Conservation (phyloP, 35 echinoderm and acorn worm species). For the Amphiura filiformis region DNA sequence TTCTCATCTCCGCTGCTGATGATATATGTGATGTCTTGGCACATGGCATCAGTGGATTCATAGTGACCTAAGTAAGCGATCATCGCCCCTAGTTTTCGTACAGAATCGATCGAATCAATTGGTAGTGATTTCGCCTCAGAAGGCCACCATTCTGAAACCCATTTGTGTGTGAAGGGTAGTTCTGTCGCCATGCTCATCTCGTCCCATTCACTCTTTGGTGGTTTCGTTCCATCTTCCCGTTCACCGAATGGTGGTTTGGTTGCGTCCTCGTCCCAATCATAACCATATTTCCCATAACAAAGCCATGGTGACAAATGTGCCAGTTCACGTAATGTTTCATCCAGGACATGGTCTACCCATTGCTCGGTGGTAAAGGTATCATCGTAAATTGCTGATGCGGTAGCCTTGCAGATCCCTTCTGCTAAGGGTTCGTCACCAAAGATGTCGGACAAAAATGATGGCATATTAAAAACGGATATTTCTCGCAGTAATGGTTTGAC, state of each 20-base stretch:
- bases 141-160: not conserved
- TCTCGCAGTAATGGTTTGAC: too few relatives aligned
- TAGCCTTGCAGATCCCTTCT: not conserved
- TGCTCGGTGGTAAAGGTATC: not conserved
- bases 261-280: not conserved
- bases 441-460: not conserved
- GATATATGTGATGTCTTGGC: not conserved
- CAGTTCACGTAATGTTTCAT: not conserved
- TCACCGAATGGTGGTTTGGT: not conserved
- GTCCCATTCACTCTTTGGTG: not conserved
- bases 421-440: not conserved
- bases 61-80: not conserved
- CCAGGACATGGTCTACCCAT: not conserved
- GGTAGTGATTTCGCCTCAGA: not conserved
- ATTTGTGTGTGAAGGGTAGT: not conserved
- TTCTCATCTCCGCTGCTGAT: not conserved
- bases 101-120: not conserved
- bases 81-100: not conserved
- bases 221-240: not conserved
- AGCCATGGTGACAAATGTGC: not conserved
- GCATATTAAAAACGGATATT: not conserved
- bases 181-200: not conserved
- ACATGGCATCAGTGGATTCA: not conserved
- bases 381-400: not conserved
- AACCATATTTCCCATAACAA: not conserved